Evolutionary conservation across 1,140 invertebrate genomes (phyloP), one percentile per base, ranked within the genome.

Genomic region (Scaptomyza pallida): DNA sequence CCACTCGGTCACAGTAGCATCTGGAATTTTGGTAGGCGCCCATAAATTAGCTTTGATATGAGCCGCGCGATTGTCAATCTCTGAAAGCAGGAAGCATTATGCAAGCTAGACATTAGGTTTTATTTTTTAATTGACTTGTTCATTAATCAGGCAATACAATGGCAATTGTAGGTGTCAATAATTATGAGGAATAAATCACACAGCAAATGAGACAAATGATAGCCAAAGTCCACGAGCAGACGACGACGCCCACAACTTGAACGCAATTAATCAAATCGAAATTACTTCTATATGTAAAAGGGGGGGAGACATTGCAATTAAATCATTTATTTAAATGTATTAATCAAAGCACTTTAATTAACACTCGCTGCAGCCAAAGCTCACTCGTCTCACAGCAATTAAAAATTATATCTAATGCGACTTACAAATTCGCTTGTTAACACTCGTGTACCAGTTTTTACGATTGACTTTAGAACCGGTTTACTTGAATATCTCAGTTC

Each of bases 161-260:
- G n/a, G 57, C 64, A 83, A 62, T 67, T 75, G 82, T 88, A 77
- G 67, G 77, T 86, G 82, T 82, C 83, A 82, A 88, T 88, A 75
- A 78, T 82, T 72, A 89, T 74, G 37, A 16, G 13, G 19, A 74
- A 75, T 75, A 89, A 74, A 78, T 89, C 86, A 82, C 71, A 44
- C 47, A 16, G 45, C 76, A 79, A 89, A 75, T 75, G 61, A 82
- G 81, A 70, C 74, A 82, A 79, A 85, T 85, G 60, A 67, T 77
- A 52, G n/a, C 43, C 54, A 78, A 75, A 81, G 60, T 75, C 72
- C 55, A 44, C 16, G n/a, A 60, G 50, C 62, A 41, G 43, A 73
- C 40, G 40, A 70, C 82, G 40, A 70, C 82, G 82, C 82, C 82
- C 82, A 78, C 78, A 67, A 70, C 44, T 52, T 40, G 82, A 33